Evolutionary conservation across 2,888 invertebrate species (phyloP).

Genomic region (Hemistola chrysoprasaria): DNA sequence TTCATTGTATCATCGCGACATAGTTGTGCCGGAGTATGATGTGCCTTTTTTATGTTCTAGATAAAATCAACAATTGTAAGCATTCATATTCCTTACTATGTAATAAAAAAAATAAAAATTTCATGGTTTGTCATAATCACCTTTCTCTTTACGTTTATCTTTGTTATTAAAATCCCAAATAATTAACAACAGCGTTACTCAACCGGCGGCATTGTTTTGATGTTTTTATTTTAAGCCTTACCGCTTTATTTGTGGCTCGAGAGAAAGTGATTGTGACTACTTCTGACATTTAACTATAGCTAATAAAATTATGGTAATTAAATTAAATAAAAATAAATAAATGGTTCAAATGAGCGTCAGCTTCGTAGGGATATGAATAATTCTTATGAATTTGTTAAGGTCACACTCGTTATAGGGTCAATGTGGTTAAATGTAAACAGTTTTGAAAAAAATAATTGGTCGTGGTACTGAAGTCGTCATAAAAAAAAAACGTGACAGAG

Average conservation of each 20-base stretch:
- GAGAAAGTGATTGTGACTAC: conserved; percentile 45
- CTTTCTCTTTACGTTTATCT: conserved; percentile 43
- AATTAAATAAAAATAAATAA: no score
- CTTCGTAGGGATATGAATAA: no score
- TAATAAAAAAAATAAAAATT: conserved; percentile 3
- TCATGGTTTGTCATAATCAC: conserved; percentile 28
- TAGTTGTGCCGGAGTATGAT: no score
- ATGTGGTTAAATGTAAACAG: conserved; percentile 8
- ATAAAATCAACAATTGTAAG: no score
- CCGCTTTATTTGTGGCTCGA: conserved; percentile 25
- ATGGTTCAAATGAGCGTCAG: no score
- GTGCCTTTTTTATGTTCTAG: no score
- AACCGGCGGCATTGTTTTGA: conserved; percentile 38
- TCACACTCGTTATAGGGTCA: no score
- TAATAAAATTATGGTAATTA: no score
- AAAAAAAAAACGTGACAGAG: neutral
- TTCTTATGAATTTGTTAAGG: no score
- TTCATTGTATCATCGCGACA: no score
- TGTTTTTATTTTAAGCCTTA: conserved; percentile 39
- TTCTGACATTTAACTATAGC: no score
- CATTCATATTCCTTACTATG: neutral
- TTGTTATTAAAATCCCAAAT: conserved; percentile 37
- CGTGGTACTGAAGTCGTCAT: neutral
- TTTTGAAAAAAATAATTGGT: conserved; percentile 1
- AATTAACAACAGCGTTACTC: conserved; percentile 38